Base-by-base conservation (phyloP, 2,888 invertebrate genomes). In the Orgyia antiqua region DNA sequence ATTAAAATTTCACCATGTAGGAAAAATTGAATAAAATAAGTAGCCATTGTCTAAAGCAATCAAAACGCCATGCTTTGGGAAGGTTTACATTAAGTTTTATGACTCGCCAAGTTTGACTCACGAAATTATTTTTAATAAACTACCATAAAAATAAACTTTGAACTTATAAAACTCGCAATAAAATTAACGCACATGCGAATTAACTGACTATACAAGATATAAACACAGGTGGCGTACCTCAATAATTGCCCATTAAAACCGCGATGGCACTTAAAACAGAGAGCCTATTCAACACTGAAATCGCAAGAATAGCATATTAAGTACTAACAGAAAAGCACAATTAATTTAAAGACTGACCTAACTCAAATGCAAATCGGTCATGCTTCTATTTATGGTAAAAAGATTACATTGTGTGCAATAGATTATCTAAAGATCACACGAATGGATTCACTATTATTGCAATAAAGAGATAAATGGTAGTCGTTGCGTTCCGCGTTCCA, bases 381-480 rank as follows among this genome's bases (percentile, higher is more conserved):
- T 78, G 78, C 75, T 55, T 41, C 80, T 77, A 59, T 78, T 70
- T 80, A 84, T 71, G 83, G 84, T 72, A 68, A 80, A 75, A 82
- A 80, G 84, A 86, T 84, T 82, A 84, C 83, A 84, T 86, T 86
- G 84, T 86, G 69, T 66, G 52, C 65, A 67, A 72, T 72, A 70
- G 68, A 70, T 74, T 86, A 84, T 83, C 80, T 77, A 54, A 49
- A 56, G 60, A 83, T 83, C 77, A 75, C 53, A 44, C 54, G 61
- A 76, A 75, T 71, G 70, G 73, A 66, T 68, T 67, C 68, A 70
- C 62, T 61, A 66, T 80, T 83, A 83, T 83, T 68, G 82, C 73
- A 77, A 80, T 80, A 79, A 79, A 73, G 69, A 78, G 78, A 78
- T 79, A 82, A 75, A 80, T 75, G 67, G 68, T 58, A 49, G 67